These are phyloP conservation scores for Xylota segnis DNA, from an alignment of 2,888 invertebrate genomes.

Conservation along the genomic window DNA sequence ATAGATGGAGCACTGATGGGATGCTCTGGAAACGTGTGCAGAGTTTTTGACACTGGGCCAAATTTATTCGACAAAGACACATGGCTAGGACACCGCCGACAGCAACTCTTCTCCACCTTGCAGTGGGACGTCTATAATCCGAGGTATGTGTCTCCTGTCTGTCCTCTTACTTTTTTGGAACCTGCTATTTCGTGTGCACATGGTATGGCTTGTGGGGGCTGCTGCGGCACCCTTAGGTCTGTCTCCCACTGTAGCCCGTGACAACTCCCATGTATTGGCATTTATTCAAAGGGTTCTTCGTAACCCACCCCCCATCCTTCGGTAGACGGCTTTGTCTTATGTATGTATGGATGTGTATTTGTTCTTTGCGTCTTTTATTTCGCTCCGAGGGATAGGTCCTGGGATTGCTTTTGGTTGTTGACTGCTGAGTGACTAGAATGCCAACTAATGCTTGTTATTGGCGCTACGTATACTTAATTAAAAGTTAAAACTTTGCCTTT, in stretches of 20 bases:
- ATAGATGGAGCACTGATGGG: constrained; percentile 30
- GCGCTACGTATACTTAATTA: constrained; percentile 76
- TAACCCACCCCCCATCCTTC: not conserved
- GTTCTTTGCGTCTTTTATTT: constrained; percentile 33
- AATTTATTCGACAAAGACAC: constrained; percentile 71
- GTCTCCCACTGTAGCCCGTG: constrained; percentile 29
- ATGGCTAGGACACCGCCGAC: constrained; percentile 58
- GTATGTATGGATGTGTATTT: not conserved
- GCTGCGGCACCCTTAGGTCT: constrained; percentile 12
- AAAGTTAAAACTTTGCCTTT: constrained; percentile 74
- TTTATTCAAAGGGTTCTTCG: constrained; percentile 62
- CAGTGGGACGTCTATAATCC: constrained; percentile 51
- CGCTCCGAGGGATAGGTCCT: not conserved
- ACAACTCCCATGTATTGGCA: constrained; percentile 69
- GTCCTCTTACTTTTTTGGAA: constrained; percentile 15
- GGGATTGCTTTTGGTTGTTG: constrained; percentile 49
- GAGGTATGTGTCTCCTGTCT: constrained; percentile 62
- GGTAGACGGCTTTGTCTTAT: constrained; percentile 22
- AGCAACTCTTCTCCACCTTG: constrained; percentile 32
- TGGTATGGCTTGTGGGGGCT: constrained; percentile 15
- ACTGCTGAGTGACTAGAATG: constrained; percentile 76
- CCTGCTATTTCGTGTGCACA: constrained; percentile 6
- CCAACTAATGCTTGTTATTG: constrained; percentile 76
- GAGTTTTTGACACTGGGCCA: constrained; percentile 69
- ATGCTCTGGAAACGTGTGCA: constrained; percentile 48